Conservation (phyloP, 2,888 invertebrate species). For the Tricholauxania praeusta region DNA sequence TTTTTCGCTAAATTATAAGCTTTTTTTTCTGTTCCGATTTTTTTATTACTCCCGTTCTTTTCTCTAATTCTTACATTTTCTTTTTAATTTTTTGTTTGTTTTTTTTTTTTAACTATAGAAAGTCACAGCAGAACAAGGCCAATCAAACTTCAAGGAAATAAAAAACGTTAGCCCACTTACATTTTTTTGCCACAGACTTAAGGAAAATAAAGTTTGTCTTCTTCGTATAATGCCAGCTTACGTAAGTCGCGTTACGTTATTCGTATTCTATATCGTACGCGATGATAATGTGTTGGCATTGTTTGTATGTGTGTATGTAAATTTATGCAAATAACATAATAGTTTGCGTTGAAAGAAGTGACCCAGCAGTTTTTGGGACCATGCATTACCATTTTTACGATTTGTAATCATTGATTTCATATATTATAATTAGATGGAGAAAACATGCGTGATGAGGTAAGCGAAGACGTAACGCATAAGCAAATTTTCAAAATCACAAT, state of each 20-base stretch:
- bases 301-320: background rate
- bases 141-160: background rate
- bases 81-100: conserved; percentile 19
- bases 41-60: no score
- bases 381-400: no score
- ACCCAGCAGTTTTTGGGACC: no score
- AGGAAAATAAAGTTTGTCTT: no score
- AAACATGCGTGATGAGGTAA: no score
- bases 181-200: no score
- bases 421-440: no score
- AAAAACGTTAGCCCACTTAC: conserved; percentile 15
- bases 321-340: conserved; percentile 8
- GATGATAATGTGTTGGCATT: conserved; percentile 12
- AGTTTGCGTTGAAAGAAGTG: conserved; percentile 2
- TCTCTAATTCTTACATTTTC: conserved; percentile 42
- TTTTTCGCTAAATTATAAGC: conserved; percentile 6
- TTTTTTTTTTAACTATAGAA: conserved; percentile 10
- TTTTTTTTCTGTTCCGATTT: background rate
- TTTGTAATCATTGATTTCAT: no score
- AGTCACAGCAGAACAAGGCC: conserved; percentile 26
- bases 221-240: background rate
- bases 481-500: no score
- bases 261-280: background rate
- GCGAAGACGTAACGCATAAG: no score
- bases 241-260: background rate